These are phyloP conservation scores for Lithosia quadra DNA, from an alignment of 2,888 invertebrate genomes.

Conservation along the genomic window DNA sequence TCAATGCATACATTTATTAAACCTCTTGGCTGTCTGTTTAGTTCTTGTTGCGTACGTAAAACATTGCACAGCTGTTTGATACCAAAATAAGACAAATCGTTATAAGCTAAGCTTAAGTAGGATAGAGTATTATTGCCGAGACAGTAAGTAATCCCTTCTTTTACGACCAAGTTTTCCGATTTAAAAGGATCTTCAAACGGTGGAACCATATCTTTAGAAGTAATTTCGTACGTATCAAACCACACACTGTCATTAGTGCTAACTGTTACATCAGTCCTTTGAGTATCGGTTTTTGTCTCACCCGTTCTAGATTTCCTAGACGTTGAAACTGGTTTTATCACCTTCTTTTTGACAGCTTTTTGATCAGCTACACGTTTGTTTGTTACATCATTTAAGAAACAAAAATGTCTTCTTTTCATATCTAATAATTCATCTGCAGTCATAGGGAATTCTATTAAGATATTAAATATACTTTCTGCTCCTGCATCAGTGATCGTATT, in stretches of 20 bases:
- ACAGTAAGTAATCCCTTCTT: constrained; percentile 53
- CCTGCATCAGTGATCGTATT: constrained; percentile 68
- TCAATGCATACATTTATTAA: constrained; percentile 65
- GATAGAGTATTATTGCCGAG: constrained; percentile 66
- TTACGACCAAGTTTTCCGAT: constrained; percentile 43
- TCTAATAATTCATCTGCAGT: constrained; percentile 55
- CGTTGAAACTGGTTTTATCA: background rate
- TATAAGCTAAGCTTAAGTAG: constrained; percentile 70
- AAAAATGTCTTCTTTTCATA: constrained; percentile 49
- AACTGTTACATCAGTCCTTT: background rate
- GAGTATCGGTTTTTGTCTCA: background rate
- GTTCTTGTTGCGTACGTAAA: constrained; percentile 55
- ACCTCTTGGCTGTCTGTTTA: constrained; percentile 61
- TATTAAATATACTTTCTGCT: constrained; percentile 57
- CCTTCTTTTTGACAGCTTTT: background rate
- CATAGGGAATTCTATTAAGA: constrained; percentile 48
- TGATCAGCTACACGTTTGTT: constrained; percentile 29
- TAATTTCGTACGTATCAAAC: background rate
- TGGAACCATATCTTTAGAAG: constrained; percentile 50
- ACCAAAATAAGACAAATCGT: constrained; percentile 59
- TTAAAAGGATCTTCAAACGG: constrained; percentile 60
- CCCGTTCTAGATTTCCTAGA: background rate
- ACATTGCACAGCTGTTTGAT: constrained; percentile 61
- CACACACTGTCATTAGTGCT: background rate
- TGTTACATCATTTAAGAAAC: constrained; percentile 54